Evolutionary conservation across 1,140 invertebrate species (phyloP).

Genomic region (Mercenaria mercenaria): DNA sequence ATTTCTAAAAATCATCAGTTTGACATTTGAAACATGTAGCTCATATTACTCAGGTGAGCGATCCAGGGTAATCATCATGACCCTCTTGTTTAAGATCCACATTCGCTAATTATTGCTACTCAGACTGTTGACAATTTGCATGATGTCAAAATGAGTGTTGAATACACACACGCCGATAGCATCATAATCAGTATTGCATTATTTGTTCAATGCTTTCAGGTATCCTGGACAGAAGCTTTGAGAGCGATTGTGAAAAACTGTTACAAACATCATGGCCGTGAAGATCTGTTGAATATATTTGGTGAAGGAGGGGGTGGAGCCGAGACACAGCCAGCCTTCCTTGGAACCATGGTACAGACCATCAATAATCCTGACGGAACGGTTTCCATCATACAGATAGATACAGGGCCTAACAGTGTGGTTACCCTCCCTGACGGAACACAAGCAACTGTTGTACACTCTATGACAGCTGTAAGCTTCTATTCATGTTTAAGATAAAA

Average conservation of each 20-base stretch:
- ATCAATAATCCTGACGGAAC: constrained; percentile 98
- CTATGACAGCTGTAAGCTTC: constrained; percentile 88
- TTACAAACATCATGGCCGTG: constrained; percentile 98
- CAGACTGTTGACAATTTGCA: no score
- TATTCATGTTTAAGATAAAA: neutral
- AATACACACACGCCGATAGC: no score
- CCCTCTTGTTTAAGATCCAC: no score
- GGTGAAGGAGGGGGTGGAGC: constrained; percentile 88
- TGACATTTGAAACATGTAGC: no score
- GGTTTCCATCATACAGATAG: constrained; percentile 98
- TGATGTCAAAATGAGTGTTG: no score
- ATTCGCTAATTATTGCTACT: no score
- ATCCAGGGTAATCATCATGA: no score
- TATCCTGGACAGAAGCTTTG: constrained; percentile 98
- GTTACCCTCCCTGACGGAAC: constrained; percentile 98
- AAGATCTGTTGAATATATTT: constrained; percentile 97
- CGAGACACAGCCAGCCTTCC: constrained; percentile 57
- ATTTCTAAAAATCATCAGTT: no score
- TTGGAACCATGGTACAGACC: constrained; percentile 94
- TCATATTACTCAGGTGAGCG: no score
- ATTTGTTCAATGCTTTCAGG: constrained; percentile 88
- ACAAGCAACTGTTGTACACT: constrained; percentile 96
- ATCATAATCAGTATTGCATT: no score
- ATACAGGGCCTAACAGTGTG: constrained; percentile 93
- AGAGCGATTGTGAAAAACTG: constrained; percentile 99